Evolutionary conservation across 1,140 invertebrate species (phyloP).

Genomic region (Globodera ellingtonae): DNA sequence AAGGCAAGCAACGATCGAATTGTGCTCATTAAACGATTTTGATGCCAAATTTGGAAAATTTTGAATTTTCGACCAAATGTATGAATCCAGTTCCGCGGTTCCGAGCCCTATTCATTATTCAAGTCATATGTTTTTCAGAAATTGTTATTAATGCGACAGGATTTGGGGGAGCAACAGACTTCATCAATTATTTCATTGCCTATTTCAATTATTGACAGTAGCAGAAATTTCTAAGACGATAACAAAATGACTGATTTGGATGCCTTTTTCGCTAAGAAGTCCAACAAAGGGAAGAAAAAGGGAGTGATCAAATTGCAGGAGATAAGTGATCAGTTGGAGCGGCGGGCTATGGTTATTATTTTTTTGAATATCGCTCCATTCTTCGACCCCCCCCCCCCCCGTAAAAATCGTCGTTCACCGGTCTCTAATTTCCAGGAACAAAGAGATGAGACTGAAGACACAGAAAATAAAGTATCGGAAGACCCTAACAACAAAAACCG

Average conservation of each 20-base stretch:
- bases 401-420: not conserved
- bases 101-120: too few relatives aligned
- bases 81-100: too few relatives aligned
- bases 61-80: too few relatives aligned
- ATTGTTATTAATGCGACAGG: not conserved
- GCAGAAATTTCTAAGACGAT: not conserved
- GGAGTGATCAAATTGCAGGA: conserved; percentile 38
- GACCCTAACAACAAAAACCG: conserved; percentile 4
- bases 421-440: conserved; percentile 31
- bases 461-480: conserved; percentile 2
- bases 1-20: too few relatives aligned
- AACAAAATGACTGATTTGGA: conserved; percentile 25
- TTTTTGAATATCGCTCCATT: not conserved
- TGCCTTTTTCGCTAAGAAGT: conserved; percentile 42
- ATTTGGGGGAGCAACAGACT: not conserved
- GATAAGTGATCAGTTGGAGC: conserved; percentile 33
- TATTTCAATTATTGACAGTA: not conserved
- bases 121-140: not conserved
- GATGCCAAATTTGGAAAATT: too few relatives aligned
- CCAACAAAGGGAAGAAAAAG: conserved; percentile 37
- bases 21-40: too few relatives aligned
- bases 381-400: too few relatives aligned
- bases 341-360: conserved; percentile 27
- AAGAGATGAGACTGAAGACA: conserved; percentile 33
- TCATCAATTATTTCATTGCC: not conserved